Percentiles rank a stretch among this genome's conserved stretches.
Conservation (phyloP, 2,888 invertebrate species). For the Lampropteryx suffumata region DNA sequence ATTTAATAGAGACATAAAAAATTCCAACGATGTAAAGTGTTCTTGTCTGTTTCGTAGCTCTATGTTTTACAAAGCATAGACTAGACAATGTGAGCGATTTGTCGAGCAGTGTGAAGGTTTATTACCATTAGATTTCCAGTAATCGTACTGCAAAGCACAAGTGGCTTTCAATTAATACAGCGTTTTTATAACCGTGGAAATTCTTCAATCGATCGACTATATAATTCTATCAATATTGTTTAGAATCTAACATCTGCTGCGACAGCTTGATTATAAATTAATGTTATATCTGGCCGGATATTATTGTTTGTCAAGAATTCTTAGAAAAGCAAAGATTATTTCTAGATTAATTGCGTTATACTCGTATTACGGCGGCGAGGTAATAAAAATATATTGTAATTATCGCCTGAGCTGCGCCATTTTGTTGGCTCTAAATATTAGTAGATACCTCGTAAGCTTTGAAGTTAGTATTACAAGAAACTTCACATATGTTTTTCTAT, state of each 20-base stretch:
- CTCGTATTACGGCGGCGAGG: conserved; percentile 38
- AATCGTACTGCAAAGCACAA: conserved; percentile 40
- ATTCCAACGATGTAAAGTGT: not conserved
- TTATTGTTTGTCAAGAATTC: conserved; percentile 59
- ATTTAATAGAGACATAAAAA: conserved; percentile 1
- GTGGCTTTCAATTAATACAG: conserved; percentile 37
- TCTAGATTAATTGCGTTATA: conserved; percentile 48
- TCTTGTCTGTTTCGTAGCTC: conserved; percentile 45
- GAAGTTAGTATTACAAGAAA: too few species aligned
- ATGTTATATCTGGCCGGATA: conserved; percentile 65
- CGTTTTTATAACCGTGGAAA: conserved; percentile 12
- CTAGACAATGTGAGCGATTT: conserved; percentile 63
- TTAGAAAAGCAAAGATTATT: conserved; percentile 51
- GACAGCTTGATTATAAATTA: conserved; percentile 56
- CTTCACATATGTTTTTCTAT: too few species aligned
- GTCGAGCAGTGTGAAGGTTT: conserved; percentile 46
- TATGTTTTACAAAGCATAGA: conserved; percentile 56
- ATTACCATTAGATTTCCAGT: conserved; percentile 51
- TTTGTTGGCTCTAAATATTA: conserved; percentile 77
- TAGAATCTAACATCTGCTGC: conserved; percentile 65
- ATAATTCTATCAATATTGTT: conserved; percentile 19
- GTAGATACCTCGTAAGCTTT: too few species aligned
- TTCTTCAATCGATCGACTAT: conserved; percentile 17
- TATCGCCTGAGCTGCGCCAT: conserved; percentile 49
- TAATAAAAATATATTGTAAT: conserved; percentile 54